Evolutionary conservation across 2,113 vertebrate species (phyloP), one percentile per base, ranked within the genome.

Genomic region (Emydura subglobosa): DNA sequence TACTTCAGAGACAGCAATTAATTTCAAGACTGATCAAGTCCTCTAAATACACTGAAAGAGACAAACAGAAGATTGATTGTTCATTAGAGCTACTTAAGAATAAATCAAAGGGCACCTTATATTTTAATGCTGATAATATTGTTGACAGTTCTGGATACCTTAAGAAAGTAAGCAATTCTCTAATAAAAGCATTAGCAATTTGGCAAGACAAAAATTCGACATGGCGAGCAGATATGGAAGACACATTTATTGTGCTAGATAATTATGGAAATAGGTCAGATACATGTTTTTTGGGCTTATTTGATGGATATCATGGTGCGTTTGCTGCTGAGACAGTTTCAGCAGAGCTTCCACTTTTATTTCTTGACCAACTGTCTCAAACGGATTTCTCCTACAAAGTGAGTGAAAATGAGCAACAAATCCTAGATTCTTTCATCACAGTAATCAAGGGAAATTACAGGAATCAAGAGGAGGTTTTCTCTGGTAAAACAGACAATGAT

Each of bases 351-450:
- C 98, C 97, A 1, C 39, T 98, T 87, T 72, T 98, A 90, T 85
- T 98, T 78, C 96, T 98, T 42, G 96, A 98, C 10, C 98, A 98
- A 34, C 97, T 98, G 92, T 91, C 97, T 93, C 90, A 76, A 31
- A 55, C 1, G 1, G 94, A 97, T 92, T 78, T 91, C 27, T 98
- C 97, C 25, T 98, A 98, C 72, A 90, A 94, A n/a, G 88, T 97
- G 83, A 96, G 88, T 29, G n/a, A 86, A 1, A 78, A 96, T 2
- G 95, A 98, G 88, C 34, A 92, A 34, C 55, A 93, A 29, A 79
- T 97, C 24, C 88, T 98, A 16, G 24, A 61, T 51, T 95, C 97
- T 88, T 98, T 98, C 57, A 11, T 68, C 22, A 97, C 93, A 1
- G 82, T 98, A 76, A 98, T 98, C 87, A 93, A 89, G 13, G 89